Percentiles rank a stretch among this genome's conserved stretches.
These are phyloP conservation scores for Dione juno DNA, from an alignment of 2,888 invertebrate species.

Conservation along the genomic window DNA sequence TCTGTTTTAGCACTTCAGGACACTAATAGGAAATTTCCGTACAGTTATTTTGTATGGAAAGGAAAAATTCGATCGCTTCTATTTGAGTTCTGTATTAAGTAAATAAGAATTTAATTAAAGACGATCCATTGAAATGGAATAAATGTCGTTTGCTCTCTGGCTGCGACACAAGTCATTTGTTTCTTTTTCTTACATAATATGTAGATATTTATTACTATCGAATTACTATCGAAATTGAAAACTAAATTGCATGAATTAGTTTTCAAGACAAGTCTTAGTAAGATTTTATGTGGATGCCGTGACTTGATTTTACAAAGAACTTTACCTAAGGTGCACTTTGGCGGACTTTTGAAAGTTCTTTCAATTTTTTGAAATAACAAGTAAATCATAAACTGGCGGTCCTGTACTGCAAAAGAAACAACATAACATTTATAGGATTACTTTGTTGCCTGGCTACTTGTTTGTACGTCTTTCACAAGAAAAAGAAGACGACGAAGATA, in stretches of 20 bases:
- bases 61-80: background rate
- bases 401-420: too few species aligned
- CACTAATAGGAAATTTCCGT: conserved; percentile 34
- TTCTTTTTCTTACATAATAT: background rate
- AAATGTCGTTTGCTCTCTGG: background rate
- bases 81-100: background rate
- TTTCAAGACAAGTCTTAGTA: background rate
- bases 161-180: background rate
- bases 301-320: background rate
- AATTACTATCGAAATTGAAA: background rate
- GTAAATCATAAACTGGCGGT: too few species aligned
- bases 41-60: conserved; percentile 2
- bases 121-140: background rate
- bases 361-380: too few species aligned
- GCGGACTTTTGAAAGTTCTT: too few species aligned
- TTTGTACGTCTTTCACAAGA: too few species aligned
- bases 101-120: conserved; percentile 19
- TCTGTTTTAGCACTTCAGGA: conserved; percentile 31
- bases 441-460: too few species aligned
- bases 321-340: too few species aligned
- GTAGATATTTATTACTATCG: background rate
- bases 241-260: background rate
- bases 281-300: background rate
- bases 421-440: too few species aligned
- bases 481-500: too few species aligned